Conservation (phyloP, 2,888 invertebrate species). For the Limnephilus rhombicus region DNA sequence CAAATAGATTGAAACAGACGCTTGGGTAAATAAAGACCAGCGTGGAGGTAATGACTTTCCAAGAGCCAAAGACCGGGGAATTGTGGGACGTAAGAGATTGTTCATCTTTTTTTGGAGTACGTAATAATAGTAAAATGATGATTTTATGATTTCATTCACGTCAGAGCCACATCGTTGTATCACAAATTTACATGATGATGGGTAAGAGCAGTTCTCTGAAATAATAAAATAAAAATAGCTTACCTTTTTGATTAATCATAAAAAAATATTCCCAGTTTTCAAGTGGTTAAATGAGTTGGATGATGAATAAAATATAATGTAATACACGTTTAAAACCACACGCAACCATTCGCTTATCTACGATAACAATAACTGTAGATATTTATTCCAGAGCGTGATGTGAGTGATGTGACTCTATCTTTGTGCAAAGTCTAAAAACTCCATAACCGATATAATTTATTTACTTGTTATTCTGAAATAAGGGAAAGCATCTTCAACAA, state of each 20-base stretch:
- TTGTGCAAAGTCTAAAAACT: neutral
- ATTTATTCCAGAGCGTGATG: neutral
- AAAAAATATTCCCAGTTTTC: neutral
- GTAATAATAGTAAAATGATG: neutral
- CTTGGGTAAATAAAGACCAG: conserved; percentile 3
- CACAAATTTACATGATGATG: neutral
- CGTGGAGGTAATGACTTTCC: neutral
- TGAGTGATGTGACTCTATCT: neutral
- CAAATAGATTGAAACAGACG: neutral
- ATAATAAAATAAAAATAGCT: neutral
- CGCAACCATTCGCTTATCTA: neutral
- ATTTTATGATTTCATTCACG: neutral
- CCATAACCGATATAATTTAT: neutral
- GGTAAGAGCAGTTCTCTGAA: neutral
- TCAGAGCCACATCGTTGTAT: neutral
- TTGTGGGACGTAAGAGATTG: neutral
- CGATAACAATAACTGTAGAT: neutral
- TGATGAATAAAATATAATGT: too few species aligned
- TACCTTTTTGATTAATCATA: neutral
- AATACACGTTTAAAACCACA: neutral
- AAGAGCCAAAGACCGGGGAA: neutral
- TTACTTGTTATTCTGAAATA: neutral
- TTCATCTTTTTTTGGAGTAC: too few species aligned
- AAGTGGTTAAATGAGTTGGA: neutral
- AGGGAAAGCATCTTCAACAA: neutral